Base-by-base conservation (phyloP, 2,113 vertebrate genomes). In the Peromyscus polionotus region DNA sequence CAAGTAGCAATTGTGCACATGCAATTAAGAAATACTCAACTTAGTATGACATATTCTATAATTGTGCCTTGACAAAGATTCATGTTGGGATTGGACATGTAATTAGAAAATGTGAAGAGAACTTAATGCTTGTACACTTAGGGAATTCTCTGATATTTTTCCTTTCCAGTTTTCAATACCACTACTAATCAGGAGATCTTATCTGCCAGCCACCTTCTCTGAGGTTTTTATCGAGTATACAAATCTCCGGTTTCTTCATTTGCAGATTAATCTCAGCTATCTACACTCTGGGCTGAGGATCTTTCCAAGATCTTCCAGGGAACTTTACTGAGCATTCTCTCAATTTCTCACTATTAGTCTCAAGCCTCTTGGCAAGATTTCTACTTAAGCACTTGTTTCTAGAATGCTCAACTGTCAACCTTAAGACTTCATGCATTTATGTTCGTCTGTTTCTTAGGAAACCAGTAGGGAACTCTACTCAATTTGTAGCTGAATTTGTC, bases 311-410 rank as follows among this genome's bases (percentile, higher is more conserved):
- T 20, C 54, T 13, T 86, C 14, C 19, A 42, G 83, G 96, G 90
- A 89, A 91, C 54, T 63, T 83, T 77, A 76, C 22, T 96, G 36
- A 95, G 70, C 36, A 59, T 91, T 92, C 65, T 93, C 39, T 88
- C 68, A 70, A 31, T 70, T 57, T 80, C 61, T 95, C 81, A 73
- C 36, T 26, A 33, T 68, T 26, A 84, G 42, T 57, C 61, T 13
- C 22, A 89, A 95, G 6, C 3, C 7, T 45, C 19, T 8, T 51
- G 61, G 48, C 48, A 95, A 95, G 70, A 76, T 81, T 90, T 89
- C 33, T 93, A 7, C 70, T 72, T 6, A 93, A 91, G 2, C 3
- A n/a, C 13, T 51, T 90, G 33, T 95, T 95, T 48, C 39, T 88
- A 91, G 57, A 79, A 95, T 67, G 54, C 73, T 51, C 90, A 93